Conservation (phyloP, 2,113 vertebrate genomes). For the Eolophus roseicapilla region DNA sequence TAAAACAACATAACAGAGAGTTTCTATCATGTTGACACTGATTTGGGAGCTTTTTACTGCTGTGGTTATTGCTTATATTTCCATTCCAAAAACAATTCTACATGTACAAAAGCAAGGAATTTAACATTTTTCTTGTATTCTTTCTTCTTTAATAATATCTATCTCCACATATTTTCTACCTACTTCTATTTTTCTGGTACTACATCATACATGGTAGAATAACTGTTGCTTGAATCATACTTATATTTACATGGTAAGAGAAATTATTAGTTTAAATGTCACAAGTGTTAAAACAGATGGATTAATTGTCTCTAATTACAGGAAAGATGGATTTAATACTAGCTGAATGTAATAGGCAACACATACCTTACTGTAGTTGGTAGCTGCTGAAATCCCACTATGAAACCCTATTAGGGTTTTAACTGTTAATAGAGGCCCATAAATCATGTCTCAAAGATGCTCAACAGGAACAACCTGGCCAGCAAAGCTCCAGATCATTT, state of each 20-base stretch:
- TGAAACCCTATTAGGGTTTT: constrained; percentile 11
- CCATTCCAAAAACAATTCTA: constrained; percentile 24
- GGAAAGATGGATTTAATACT: neutral
- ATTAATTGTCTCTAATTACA: constrained; percentile 55
- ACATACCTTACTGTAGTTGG: neutral
- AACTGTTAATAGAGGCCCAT: neutral
- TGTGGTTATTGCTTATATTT: constrained; percentile 24
- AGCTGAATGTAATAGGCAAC: neutral
- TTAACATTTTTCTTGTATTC: neutral
- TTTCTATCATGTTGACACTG: constrained; percentile 24
- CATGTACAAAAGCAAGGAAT: neutral
- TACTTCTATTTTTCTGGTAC: neutral
- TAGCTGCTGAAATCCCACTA: constrained; percentile 13
- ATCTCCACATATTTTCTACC: neutral
- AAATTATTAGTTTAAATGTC: constrained; percentile 58
- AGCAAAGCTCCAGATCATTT: neutral
- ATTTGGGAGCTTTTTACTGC: constrained; percentile 3
- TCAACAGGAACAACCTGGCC: neutral
- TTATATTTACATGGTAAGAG: constrained; percentile 39
- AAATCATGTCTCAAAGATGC: neutral
- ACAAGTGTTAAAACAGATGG: constrained; percentile 42
- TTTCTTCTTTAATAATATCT: constrained; percentile 12
- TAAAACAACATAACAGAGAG: constrained; percentile 23
- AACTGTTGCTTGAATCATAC: constrained; percentile 29
- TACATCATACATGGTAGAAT: neutral